Percentiles rank a stretch among this genome's conserved stretches.
Evolutionary conservation across 2,888 invertebrate genomes (phyloP).

Genomic region (Linnaemya vulpina): DNA sequence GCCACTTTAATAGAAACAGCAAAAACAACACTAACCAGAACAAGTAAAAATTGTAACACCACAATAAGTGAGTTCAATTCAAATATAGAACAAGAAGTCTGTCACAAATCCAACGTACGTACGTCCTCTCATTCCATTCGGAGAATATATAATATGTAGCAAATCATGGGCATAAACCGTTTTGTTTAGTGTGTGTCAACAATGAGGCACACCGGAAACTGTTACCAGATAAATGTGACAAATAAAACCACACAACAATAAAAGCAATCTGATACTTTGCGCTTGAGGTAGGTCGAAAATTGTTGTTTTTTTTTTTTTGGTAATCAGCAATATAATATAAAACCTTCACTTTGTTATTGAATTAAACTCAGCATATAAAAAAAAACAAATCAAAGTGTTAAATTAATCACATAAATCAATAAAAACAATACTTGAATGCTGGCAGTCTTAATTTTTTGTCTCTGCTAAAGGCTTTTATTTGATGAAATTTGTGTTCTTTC

Average conservation of each 20-base stretch:
- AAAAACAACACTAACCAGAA: conserved; percentile 30
- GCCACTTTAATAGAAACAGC: conserved; percentile 19
- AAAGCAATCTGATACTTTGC: conserved; percentile 22
- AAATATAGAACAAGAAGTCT: conserved; percentile 5
- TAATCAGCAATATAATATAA: background rate
- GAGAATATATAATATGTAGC: background rate
- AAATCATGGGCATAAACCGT: conserved; percentile 30
- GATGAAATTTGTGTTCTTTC: background rate
- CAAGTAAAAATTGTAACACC: conserved; percentile 26
- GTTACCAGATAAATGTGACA: conserved; percentile 53
- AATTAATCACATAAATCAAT: conserved; percentile 64
- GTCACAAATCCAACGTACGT: conserved; percentile 30
- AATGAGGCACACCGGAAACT: conserved; percentile 63
- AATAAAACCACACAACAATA: conserved; percentile 32
- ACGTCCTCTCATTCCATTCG: background rate
- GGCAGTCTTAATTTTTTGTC: conserved; percentile 18
- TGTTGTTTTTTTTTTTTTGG: conserved; percentile 4
- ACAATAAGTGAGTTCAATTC: conserved; percentile 21
- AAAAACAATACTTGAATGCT: conserved; percentile 36
- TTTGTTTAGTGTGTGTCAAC: conserved; percentile 56
- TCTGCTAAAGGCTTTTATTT: conserved; percentile 7
- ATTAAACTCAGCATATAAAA: background rate
- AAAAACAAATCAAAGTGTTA: conserved; percentile 60
- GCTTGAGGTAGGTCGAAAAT: conserved; percentile 54
- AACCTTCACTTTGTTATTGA: background rate